Base-by-base conservation (phyloP, 2,888 invertebrate species). In the Abscondita cerata region DNA sequence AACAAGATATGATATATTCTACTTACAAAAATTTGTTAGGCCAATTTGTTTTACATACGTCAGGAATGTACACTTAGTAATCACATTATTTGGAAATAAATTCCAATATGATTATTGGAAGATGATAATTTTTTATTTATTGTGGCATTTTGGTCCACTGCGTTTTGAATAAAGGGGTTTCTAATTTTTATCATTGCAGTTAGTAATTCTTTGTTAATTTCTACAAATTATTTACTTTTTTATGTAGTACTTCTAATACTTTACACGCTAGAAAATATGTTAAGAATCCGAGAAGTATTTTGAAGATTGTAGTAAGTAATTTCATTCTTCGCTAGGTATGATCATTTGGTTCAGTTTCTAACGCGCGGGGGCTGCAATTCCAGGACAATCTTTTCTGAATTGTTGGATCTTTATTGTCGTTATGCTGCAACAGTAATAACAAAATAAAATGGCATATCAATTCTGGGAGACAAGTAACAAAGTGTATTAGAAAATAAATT, bases 361-460 rank as follows among this genome's bases (percentile, higher is more conserved):
- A 62, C 38, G 56, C 44, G 38, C 62, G 67, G 38, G 64, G 59
- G 60, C 79, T 84, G 69, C 82, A 84, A 76, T 87, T 86, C 86
- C 86, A 86, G 12, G 87, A 87, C 59, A 87, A 77, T 48, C 87
- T 80, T 76, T 87, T 87, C 75, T 86, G 84, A 67, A 87, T 86
- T 64, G 81, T 82, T 50, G 82, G 77, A 71, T 84, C 83, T 69
- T 80, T 78, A 65, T 73, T 78, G 72, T 82, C 81, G 73, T 81
- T 82, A 74, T 82, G 83, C 83, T 84, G 73, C 33, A 75, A 75
- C 64, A 47, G n/a, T 60, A 46, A 34, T 4, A 34, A 33, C 31
- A 20, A 6, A 20, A 31, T 1, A 13, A 9, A 1, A n/a, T 34
- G 11, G n/a, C n/a, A n/a, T n/a, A n/a, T n/a, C n/a, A n/a, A n/a